Evolutionary conservation across 2,888 invertebrate genomes (phyloP), one percentile per base, ranked within the genome.

Genomic region (Willowsia nigromaculata): DNA sequence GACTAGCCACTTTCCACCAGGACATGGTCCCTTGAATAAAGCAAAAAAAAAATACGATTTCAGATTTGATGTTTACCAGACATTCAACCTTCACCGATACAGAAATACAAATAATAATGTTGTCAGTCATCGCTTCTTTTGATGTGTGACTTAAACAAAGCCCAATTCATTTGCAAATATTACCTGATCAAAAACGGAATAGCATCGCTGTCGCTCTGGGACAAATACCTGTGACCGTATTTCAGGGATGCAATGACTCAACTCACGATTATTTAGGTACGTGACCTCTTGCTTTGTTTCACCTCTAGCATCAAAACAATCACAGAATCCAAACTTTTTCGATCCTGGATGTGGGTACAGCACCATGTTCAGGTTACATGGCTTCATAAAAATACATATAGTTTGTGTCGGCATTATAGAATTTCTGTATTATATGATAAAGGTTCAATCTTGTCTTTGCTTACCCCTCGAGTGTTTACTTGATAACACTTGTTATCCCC

Each of bases 101-200:
- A 18, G 4, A 74, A 74, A 53, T 56, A 30, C 11, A 83, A 27
- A 40, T 65, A 25, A 50, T 15, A 53, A 47, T 47, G 11, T 78
- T 15, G 3, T 56, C 30, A 9, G 37, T 4, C 9, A 37, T 9
- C 37, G 37, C 37, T 37, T 37, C 37, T 37, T 37, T 37, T 37
- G 37, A 37, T 37, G 13, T 13, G 1, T 43, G 11, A 9, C n/a
- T n/a, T 56, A 18, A 22, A 11, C 56, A 43, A 9, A 43, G 43
- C 27, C 11, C 30, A 47, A 76, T 22, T 40, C 1, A 74, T 27
- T n/a, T 59, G 30, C 47, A 33, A 27, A 7, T 3, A 13, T 59
- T 83, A 91, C 91, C 78, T 91, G 91, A 27, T 91, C 82, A 82
- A 91, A 91, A 0, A 88, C 90, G 11, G 90, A 90, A 50, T 84